Evolutionary conservation across 2,113 vertebrate species (phyloP).

Genomic region (Aythya baeri): DNA sequence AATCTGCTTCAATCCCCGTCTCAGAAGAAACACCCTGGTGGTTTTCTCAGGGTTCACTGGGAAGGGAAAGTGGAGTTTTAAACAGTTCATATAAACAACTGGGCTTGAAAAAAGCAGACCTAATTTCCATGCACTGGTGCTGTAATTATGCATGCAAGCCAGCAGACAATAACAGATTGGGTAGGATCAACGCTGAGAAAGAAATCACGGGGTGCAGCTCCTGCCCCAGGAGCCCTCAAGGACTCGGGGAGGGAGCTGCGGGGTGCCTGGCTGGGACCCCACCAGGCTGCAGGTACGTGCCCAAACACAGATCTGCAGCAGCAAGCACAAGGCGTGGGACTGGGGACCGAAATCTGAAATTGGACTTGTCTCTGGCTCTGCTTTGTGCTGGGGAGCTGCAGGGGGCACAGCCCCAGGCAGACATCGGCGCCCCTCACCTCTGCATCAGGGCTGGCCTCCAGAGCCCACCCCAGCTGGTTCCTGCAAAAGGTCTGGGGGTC

Average conservation of each 20-base stretch:
- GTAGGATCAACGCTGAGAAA: not conserved
- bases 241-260: accelerated
- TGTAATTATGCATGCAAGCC: not conserved
- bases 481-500: accelerated
- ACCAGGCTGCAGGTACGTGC: not conserved
- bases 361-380: not conserved
- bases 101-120: not conserved
- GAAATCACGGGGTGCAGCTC: not conserved
- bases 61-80: not conserved
- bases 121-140: not conserved
- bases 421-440: not conserved
- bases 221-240: accelerated
- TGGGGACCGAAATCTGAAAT: not conserved
- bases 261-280: not conserved
- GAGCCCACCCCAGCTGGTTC: not conserved
- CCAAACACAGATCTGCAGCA: too few relatives aligned
- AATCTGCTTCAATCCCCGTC: not conserved
- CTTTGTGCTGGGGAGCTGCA: not conserved
- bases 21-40: not conserved
- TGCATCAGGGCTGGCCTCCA: not conserved
- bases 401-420: not conserved
- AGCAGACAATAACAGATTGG: not conserved
- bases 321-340: not conserved
- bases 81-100: slow-evolving; percentile 1
- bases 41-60: not conserved